Conservation (phyloP, 2,113 vertebrate genomes). For the Arenaria interpres region DNA sequence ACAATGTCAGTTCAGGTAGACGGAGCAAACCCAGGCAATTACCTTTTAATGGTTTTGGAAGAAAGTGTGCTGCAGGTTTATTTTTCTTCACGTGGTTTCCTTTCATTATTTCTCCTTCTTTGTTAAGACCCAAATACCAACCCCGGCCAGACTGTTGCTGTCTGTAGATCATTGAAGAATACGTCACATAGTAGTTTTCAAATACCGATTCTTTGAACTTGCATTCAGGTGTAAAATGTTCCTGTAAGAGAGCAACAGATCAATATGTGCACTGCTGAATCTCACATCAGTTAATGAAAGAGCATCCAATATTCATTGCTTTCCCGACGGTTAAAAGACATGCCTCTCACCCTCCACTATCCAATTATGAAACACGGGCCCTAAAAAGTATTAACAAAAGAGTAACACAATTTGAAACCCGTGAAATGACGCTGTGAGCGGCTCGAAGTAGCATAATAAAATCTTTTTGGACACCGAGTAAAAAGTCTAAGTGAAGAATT, state of each 20-base stretch:
- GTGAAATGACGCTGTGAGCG: background rate
- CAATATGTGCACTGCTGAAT: background rate
- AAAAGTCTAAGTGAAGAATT: background rate
- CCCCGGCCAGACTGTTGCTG: constrained; percentile 97
- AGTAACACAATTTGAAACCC: constrained; percentile 21
- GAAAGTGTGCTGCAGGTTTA: constrained; percentile 97
- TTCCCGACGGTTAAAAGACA: background rate
- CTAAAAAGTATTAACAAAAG: background rate
- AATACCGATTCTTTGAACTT: constrained; percentile 99
- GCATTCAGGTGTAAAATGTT: constrained; percentile 98
- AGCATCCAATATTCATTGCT: background rate
- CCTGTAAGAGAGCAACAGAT: constrained; percentile 78
- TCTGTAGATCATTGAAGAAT: constrained; percentile 99
- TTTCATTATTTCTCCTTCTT: constrained; percentile 99
- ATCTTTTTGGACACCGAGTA: background rate
- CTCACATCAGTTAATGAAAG: background rate
- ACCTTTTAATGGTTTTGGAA: constrained; percentile 99
- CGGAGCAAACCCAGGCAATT: background rate
- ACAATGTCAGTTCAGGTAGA: background rate
- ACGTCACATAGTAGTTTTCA: constrained; percentile 99
- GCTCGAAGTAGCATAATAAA: background rate
- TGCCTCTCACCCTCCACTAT: background rate
- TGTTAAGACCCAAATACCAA: constrained; percentile 99
- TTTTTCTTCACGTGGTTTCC: constrained; percentile 99
- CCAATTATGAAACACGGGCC: background rate